Evolutionary conservation across 1,140 invertebrate genomes (phyloP).

Genomic region (Drosophila takahashii): DNA sequence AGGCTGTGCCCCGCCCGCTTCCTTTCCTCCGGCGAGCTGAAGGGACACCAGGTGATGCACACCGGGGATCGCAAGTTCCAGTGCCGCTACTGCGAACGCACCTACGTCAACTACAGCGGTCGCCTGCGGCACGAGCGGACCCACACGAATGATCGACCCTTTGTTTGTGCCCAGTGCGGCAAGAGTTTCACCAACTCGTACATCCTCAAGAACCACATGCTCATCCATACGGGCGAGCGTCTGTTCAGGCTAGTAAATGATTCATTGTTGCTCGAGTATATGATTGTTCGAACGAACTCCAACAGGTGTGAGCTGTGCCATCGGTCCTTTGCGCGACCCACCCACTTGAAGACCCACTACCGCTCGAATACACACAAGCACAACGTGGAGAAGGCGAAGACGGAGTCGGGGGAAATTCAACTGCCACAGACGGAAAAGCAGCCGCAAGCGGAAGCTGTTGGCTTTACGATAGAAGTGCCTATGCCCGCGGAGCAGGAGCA

Average conservation of each 20-base stretch:
- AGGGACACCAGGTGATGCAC: conserved; percentile 73
- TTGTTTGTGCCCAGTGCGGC: conserved; percentile 86
- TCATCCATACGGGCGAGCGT: conserved; percentile 71
- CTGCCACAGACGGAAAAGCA: conserved; percentile 3
- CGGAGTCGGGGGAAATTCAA: conserved; percentile 5
- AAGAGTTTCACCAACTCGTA: conserved; percentile 86
- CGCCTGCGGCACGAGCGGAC: conserved; percentile 83
- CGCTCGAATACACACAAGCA: conserved; percentile 71
- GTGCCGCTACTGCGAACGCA: conserved; percentile 66
- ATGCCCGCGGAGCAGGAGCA: conserved; percentile 27
- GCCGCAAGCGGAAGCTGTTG: conserved; percentile 1
- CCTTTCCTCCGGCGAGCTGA: conserved; percentile 69
- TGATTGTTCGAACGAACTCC: background rate
- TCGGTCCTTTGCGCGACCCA: conserved; percentile 61
- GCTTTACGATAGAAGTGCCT: conserved; percentile 36
- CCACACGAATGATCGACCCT: conserved; percentile 87
- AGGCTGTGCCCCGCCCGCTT: conserved; percentile 70
- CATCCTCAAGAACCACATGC: conserved; percentile 72
- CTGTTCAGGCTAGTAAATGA: conserved; percentile 48
- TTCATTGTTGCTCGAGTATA: no score
- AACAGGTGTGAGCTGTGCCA: conserved; percentile 66
- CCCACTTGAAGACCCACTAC: conserved; percentile 66
- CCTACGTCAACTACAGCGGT: conserved; percentile 71
- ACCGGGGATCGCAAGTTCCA: conserved; percentile 66
- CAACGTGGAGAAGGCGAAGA: conserved; percentile 55